Evolutionary conservation across 2,888 invertebrate genomes (phyloP), one percentile per base, ranked within the genome.

Genomic region (Agrypnus murinus): DNA sequence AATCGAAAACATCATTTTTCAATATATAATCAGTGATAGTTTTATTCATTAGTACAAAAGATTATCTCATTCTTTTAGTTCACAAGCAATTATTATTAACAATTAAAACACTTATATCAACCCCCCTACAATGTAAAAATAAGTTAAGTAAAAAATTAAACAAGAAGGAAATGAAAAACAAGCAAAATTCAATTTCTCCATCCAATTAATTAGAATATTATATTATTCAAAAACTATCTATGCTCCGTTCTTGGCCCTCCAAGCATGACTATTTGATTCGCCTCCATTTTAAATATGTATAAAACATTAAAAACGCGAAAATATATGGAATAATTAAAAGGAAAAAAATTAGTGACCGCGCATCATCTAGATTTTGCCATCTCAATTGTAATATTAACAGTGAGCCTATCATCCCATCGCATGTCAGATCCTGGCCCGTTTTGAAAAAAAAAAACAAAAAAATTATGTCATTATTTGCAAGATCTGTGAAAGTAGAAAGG

Each of bases 71-170:
- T n/a, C n/a, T n/a, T n/a, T n/a, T n/a, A n/a, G n/a, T n/a, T n/a
- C n/a, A n/a, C n/a, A n/a, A n/a, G n/a, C n/a, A n/a, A n/a, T n/a
- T n/a, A n/a, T n/a, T n/a, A n/a, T n/a, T n/a, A n/a, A n/a, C 25
- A 25, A 25, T 25, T 25, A 25, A n/a, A n/a, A 34, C 36, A 38
- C 43, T 59, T 66, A 59, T 69, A 67, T 69, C 71, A 74, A 70
- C 74, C 74, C 75, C 74, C 73, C 75, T 74, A 72, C 75, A 74
- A 77, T 71, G 71, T 74, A 73, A 75, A 74, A 48, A 46, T 64
- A 65, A 67, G 50, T 71, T 71, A n/a, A n/a, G n/a, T n/a, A n/a
- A n/a, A n/a, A n/a, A n/a, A n/a, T n/a, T n/a, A n/a, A n/a, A n/a
- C n/a, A n/a, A n/a, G n/a, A n/a, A n/a, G n/a, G 58, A 65, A 65